Evolutionary conservation across 2,888 invertebrate genomes (phyloP), one percentile per base, ranked within the genome.

Genomic region (Trissoscelio sp.): DNA sequence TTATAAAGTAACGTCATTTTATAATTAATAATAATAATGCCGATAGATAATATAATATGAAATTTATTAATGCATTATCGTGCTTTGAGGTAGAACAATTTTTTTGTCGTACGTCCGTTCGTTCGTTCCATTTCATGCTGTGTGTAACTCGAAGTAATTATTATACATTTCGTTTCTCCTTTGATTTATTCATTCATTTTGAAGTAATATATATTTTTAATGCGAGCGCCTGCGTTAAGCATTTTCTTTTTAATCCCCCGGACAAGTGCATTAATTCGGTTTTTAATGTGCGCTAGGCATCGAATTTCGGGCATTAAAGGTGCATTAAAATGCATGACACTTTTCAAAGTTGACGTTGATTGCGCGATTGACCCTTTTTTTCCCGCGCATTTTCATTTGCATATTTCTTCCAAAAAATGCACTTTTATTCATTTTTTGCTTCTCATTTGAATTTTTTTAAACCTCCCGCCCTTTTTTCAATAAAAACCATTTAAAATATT

Each of bases 131-230:
- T 78, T 70, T 70, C 64, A 48, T 37, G 53, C 44, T 77, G 37
- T 46, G 64, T 78, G 77, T 70, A 70, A 78, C 24, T 55, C 53
- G 16, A 64, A 70, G 69, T 78, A 78, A 78, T 70, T 78, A 78
- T 62, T 78, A 62, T 78, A 69, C 69, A 70, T 70, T 75, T 69
- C 62, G 60, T 69, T 77, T 69, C 77, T 69, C 44, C 77, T 69
- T 77, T 77, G 77, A 60, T 77, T 77, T 69, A 69, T 77, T 69
- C 69, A 39, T 75, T 75, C 75, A 60, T 60, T 77, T 67, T 53
- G 22, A 64, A 60, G 51, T 77, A 67, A 77, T 58, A 51, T 77
- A 77, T 77, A 77, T 46, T 60, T 77, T 66, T 60, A 77, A 67
- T 67, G 67, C 74, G 22, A 46, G 31, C 46, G 74, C 74, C 46